Evolutionary conservation across 2,888 invertebrate species (phyloP).

Genomic region (Lithophane socia): DNA sequence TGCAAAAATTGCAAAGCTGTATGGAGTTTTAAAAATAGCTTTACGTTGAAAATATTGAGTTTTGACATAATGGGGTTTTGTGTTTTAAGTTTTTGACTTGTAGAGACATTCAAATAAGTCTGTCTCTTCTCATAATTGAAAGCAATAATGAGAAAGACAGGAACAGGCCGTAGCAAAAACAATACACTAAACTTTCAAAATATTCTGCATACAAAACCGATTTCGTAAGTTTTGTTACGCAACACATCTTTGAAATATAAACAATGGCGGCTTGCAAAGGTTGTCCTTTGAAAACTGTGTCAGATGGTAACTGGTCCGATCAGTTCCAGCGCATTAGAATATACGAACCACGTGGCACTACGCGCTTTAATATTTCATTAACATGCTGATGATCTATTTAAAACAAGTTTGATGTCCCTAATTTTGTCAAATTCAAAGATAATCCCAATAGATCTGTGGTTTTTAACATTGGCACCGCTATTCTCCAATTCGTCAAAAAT

Average conservation of each 20-base stretch:
- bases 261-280: slow-evolving; percentile 82
- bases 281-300: slow-evolving; percentile 86
- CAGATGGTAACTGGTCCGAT: slow-evolving; percentile 80
- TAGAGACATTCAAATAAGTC: slow-evolving; percentile 5
- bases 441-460: background rate
- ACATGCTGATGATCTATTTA: slow-evolving; percentile 21
- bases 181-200: slow-evolving; percentile 53
- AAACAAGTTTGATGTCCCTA: background rate
- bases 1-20: background rate
- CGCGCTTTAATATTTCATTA: slow-evolving; percentile 28
- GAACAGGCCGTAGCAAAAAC: slow-evolving; percentile 25
- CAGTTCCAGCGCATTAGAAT: slow-evolving; percentile 58
- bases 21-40: slow-evolving; percentile 2
- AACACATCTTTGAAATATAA: slow-evolving; percentile 73
- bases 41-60: slow-evolving; percentile 1
- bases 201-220: slow-evolving; percentile 59
- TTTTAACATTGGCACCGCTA: background rate
- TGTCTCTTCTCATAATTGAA: slow-evolving; percentile 7
- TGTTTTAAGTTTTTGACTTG: background rate
- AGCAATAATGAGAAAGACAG: slow-evolving; percentile 11
- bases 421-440: background rate
- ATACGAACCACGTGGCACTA: slow-evolving; percentile 36
- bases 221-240: slow-evolving; percentile 75
- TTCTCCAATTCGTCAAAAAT: slow-evolving; percentile 3
- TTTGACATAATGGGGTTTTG: background rate